These are phyloP conservation scores for Distichodus sexfasciatus DNA, from an alignment of 2,797 vertebrate genomes.

Conservation along the genomic window DNA sequence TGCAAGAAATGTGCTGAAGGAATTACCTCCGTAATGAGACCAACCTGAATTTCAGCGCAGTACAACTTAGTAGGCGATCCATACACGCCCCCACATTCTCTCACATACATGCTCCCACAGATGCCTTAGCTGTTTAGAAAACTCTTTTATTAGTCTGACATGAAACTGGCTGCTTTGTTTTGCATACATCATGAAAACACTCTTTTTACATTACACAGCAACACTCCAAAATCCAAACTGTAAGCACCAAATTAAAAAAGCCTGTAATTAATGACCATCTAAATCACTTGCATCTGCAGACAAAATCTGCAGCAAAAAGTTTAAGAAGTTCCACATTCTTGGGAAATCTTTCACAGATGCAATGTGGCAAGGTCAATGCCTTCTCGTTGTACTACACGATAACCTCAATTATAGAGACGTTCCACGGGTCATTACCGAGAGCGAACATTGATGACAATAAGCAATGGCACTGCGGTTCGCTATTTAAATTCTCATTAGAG, in stretches of 20 bases:
- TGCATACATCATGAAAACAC: too few species aligned
- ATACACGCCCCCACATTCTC: constrained; percentile 28
- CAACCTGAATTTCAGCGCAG: constrained; percentile 69
- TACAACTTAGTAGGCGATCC: constrained; percentile 45
- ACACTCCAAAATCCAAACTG: too few species aligned
- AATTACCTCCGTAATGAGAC: constrained; percentile 78
- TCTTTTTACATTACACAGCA: too few species aligned
- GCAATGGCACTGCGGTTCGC: background rate
- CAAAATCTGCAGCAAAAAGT: too few species aligned
- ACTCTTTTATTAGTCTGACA: constrained; percentile 51
- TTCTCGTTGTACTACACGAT: background rate
- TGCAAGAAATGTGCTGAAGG: constrained; percentile 67
- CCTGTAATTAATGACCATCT: too few species aligned
- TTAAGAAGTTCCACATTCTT: background rate
- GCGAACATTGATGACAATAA: background rate
- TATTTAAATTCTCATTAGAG: too few species aligned
- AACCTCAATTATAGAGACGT: background rate
- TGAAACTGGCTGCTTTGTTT: constrained; percentile 48
- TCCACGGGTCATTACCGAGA: constrained; percentile 4
- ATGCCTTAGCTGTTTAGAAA: constrained; percentile 54
- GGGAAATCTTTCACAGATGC: background rate
- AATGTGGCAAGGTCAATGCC: background rate
- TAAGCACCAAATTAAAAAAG: too few species aligned
- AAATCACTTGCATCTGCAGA: too few species aligned
- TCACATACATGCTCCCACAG: constrained; percentile 22